phyloP scores from a whole-genome alignment of 2,113 vertebrate species.

The Heptranchias perlo region DNA sequence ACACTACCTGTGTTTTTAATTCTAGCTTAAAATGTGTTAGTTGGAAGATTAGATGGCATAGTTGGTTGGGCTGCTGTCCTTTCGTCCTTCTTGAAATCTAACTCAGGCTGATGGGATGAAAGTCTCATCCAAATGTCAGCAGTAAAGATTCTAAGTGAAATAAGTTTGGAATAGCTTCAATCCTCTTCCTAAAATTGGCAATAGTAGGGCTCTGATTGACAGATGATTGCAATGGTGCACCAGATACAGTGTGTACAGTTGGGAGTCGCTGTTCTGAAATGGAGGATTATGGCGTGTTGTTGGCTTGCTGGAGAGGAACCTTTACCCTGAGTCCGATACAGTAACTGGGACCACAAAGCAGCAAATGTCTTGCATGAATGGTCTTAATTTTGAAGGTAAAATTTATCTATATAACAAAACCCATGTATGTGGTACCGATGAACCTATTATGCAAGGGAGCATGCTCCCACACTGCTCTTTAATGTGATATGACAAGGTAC shows the following conservation, averaged over 20 bases:
- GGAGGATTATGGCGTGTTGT: neutral
- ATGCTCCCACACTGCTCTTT: neutral
- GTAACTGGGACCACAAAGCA: neutral
- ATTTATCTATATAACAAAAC: neutral
- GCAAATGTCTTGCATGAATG: neutral
- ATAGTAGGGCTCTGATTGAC: neutral
- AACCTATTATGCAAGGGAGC: neutral
- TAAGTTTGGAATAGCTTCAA: neutral
- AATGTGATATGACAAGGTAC: neutral
- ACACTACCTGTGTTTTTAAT: neutral
- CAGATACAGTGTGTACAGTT: neutral
- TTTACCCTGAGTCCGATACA: neutral
- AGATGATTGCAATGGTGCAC: neutral
- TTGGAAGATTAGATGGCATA: neutral
- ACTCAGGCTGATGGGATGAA: slow-evolving; percentile 13
- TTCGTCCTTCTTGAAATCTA: neutral
- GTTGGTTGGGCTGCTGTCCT: neutral
- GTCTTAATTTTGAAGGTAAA: neutral
- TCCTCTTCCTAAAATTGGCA: neutral
- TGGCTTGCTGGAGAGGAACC: neutral
- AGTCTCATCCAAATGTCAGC: neutral
- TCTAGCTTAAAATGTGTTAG: neutral
- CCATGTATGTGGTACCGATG: neutral
- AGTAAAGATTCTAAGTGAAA: neutral
- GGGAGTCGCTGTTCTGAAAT: neutral